Percentiles rank a stretch among this genome's conserved stretches.
Conservation (phyloP, 2,113 vertebrate genomes). For the Empidonax alnorum region DNA sequence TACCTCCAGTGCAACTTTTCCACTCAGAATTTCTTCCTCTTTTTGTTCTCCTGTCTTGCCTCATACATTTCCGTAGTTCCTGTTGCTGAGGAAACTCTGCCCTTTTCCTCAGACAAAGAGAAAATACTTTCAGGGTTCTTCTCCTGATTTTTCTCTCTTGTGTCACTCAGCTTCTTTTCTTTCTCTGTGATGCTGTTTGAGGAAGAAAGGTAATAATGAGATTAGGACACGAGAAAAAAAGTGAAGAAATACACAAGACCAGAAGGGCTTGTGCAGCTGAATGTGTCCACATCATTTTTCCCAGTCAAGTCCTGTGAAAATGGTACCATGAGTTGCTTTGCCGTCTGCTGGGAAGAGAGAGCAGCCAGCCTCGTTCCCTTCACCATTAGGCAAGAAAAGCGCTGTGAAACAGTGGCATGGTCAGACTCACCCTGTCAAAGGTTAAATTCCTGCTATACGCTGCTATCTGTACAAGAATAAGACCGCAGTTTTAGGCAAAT, state of each 20-base stretch:
- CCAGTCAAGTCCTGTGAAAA: not conserved
- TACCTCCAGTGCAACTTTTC: not conserved
- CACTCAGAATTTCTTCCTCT: not conserved
- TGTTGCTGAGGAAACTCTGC: not conserved
- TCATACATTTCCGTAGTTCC: not conserved
- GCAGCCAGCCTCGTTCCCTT: not conserved
- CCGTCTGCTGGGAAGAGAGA: not conserved
- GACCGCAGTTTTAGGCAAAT: not conserved
- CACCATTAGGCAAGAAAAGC: not conserved
- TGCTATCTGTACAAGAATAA: not conserved
- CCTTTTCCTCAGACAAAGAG: not conserved
- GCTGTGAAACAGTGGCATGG: not conserved
- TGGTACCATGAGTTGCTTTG: not conserved
- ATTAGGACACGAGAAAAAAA: not conserved
- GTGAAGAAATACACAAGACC: not conserved
- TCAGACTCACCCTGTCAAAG: not conserved
- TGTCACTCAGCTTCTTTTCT: not conserved
- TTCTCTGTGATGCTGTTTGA: not conserved
- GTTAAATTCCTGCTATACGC: not conserved
- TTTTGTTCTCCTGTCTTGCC: not conserved
- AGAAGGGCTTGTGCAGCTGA: not conserved
- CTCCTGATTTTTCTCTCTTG: not conserved
- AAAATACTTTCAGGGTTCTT: not conserved
- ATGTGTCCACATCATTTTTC: not conserved
- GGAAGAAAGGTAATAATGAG: not conserved